These are phyloP conservation scores for Conomelus anceps DNA, from an alignment of 2,888 invertebrate species.

Conservation along the genomic window DNA sequence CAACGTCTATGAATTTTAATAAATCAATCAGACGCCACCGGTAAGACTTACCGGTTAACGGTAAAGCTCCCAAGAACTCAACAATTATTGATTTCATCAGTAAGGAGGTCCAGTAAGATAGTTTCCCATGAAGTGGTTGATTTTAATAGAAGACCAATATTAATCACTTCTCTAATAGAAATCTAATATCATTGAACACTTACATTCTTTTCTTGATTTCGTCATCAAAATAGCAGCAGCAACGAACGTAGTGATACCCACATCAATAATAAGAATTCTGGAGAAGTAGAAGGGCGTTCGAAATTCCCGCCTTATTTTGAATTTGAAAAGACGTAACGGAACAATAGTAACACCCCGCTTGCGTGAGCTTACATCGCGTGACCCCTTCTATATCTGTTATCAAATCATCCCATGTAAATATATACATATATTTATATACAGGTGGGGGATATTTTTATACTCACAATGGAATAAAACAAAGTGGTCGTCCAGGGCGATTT, in stretches of 20 bases:
- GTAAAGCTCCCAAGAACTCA: no score
- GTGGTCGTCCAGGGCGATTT: not conserved
- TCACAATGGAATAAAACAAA: not conserved
- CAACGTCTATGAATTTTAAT: no score
- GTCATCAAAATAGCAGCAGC: not conserved
- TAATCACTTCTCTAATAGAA: no score
- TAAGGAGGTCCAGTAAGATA: no score
- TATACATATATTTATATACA: not conserved
- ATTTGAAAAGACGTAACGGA: not conserved
- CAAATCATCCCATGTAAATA: not conserved
- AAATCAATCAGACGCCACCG: no score
- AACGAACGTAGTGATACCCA: not conserved
- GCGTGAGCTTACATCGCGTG: not conserved
- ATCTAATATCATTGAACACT: no score
- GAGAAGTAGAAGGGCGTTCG: no score
- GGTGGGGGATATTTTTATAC: not conserved
- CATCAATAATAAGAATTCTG: not conserved
- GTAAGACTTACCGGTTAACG: no score
- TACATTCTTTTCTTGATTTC: not conserved
- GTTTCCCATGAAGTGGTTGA: no score
- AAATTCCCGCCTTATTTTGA: not conserved
- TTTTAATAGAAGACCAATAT: no score
- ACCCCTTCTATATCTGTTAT: not conserved
- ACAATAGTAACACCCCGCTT: not conserved
- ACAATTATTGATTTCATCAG: no score